phyloP scores from a whole-genome alignment of 2,113 vertebrate genomes.

The Stictonetta naevosa region DNA sequence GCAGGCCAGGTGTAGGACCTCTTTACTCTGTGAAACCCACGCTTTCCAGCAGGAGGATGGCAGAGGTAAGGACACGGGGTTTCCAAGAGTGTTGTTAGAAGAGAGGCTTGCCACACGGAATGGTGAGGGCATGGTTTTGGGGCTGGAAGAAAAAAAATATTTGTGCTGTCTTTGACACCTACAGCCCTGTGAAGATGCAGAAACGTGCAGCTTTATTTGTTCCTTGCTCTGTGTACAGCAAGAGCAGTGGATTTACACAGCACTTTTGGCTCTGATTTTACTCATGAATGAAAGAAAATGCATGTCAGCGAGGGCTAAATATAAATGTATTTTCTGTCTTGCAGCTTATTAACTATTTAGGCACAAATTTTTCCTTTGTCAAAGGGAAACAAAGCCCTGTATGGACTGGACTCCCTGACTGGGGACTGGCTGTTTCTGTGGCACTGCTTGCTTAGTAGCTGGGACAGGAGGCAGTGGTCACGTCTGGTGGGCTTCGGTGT shows the following conservation, averaged over 20 bases:
- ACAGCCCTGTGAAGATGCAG: background rate
- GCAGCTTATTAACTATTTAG: background rate
- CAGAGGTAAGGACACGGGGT: background rate
- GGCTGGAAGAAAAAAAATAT: background rate
- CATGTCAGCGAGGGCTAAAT: background rate
- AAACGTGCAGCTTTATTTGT: background rate
- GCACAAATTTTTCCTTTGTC: background rate
- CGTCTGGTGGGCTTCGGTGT: background rate
- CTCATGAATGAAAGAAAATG: background rate
- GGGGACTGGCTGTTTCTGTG: background rate
- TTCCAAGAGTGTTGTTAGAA: background rate
- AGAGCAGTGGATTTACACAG: background rate
- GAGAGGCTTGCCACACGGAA: background rate
- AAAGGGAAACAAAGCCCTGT: background rate
- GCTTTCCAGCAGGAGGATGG: background rate
- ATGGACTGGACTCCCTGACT: background rate
- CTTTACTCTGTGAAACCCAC: fast-evolving
- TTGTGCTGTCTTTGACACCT: background rate
- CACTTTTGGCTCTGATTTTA: background rate
- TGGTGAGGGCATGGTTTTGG: background rate
- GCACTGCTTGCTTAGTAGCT: background rate
- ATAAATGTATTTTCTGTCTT: background rate
- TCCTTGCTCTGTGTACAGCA: background rate
- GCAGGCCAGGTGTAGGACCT: fast-evolving
- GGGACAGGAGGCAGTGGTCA: background rate